Evolutionary conservation across 2,797 vertebrate species (phyloP).

Genomic region (Zalophus californianus): DNA sequence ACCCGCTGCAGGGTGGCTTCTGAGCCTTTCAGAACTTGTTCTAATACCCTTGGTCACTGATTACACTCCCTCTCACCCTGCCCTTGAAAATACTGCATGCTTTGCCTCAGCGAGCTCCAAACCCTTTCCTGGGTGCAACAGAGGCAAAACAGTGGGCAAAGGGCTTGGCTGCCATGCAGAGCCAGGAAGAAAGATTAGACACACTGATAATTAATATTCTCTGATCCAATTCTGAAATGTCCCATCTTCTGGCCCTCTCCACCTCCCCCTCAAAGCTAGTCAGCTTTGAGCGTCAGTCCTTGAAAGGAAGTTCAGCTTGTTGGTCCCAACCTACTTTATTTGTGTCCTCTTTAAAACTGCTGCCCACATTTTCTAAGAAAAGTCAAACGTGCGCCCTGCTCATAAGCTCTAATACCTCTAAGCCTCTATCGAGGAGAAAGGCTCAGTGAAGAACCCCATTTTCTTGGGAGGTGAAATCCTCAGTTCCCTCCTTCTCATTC

Average conservation of each 20-base stretch:
- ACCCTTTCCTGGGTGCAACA: not conserved
- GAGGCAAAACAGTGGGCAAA: not conserved
- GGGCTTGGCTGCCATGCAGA: not conserved
- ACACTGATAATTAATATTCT: not conserved
- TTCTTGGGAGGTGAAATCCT: not conserved
- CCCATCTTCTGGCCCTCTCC: not conserved
- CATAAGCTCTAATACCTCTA: not conserved
- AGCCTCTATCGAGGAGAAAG: not conserved
- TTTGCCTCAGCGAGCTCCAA: not conserved
- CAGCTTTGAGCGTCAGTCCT: conserved; percentile 20
- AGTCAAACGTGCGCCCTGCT: not conserved
- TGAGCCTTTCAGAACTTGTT: not conserved
- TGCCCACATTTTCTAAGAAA: conserved; percentile 3
- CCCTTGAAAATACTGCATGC: not conserved
- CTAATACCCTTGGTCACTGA: not conserved
- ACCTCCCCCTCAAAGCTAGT: not conserved
- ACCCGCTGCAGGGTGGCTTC: not conserved
- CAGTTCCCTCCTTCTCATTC: not conserved
- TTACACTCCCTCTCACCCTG: not conserved
- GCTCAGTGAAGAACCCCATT: not conserved
- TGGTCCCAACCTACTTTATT: not conserved
- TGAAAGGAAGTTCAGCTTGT: conserved; percentile 20
- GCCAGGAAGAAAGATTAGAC: not conserved
- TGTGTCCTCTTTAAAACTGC: not conserved
- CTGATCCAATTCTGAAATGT: not conserved